Conservation (phyloP, 1,140 invertebrate genomes). For the Zaprionus ornatus region DNA sequence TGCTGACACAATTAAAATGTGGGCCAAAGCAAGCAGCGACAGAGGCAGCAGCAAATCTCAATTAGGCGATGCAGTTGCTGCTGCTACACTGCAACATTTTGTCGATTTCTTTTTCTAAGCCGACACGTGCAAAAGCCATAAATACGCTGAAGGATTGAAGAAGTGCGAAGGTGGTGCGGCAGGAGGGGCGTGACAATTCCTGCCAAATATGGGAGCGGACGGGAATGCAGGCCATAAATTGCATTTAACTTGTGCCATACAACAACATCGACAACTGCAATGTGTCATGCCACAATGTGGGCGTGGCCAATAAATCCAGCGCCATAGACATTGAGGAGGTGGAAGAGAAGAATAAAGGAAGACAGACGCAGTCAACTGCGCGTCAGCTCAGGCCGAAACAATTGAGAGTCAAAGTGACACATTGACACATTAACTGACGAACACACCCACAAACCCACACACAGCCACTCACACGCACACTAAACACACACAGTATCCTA, state of each 20-base stretch:
- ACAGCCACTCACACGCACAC: neutral
- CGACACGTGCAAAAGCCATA: slow-evolving; percentile 22
- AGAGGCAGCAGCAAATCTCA: slow-evolving; percentile 42
- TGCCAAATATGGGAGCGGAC: slow-evolving; percentile 25
- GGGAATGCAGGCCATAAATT: slow-evolving; percentile 48
- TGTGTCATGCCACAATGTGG: slow-evolving; percentile 32
- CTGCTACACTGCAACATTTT: slow-evolving; percentile 1
- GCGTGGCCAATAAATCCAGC: slow-evolving; percentile 46
- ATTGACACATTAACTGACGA: slow-evolving; percentile 60
- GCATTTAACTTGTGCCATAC: slow-evolving; percentile 38
- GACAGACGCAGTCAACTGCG: slow-evolving; percentile 10
- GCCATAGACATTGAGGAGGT: slow-evolving; percentile 11
- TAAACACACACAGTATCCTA: slow-evolving; percentile 2
- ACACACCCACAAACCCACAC: slow-evolving; percentile 15
- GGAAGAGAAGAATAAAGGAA: too few species aligned
- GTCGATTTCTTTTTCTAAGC: neutral
- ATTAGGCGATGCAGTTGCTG: slow-evolving; percentile 29
- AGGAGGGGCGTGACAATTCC: slow-evolving; percentile 7
- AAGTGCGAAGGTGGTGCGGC: neutral
- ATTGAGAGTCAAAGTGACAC: slow-evolving; percentile 59
- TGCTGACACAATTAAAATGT: slow-evolving; percentile 54
- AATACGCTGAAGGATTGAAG: neutral
- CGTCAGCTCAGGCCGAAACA: slow-evolving; percentile 31
- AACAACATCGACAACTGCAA: slow-evolving; percentile 2
- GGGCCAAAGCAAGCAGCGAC: slow-evolving; percentile 21